phyloP scores from a whole-genome alignment of 2,888 invertebrate genomes.

The Synanthedon tipuliformis region DNA sequence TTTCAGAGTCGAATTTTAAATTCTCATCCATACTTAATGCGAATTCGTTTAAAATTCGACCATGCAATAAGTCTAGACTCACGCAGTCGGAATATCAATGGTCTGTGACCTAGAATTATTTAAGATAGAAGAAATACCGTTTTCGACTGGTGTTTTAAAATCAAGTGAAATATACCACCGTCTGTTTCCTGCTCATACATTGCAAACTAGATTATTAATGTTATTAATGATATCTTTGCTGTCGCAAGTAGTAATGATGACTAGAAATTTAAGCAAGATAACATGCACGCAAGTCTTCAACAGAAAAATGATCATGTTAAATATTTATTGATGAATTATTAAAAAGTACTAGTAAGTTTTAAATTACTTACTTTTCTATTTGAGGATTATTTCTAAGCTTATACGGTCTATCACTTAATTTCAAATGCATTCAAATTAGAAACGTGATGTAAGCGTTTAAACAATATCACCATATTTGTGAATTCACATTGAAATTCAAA shows the following conservation, averaged over 20 bases:
- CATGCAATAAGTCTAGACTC: conserved; percentile 68
- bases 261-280: too few species aligned
- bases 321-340: too few species aligned
- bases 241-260: too few species aligned
- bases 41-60: conserved; percentile 65
- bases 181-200: too few species aligned
- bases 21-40: conserved; percentile 63
- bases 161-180: too few species aligned
- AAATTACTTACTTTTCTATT: too few species aligned
- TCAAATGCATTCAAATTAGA: conserved; percentile 39
- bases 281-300: too few species aligned
- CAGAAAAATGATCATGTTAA: too few species aligned
- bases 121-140: conserved; percentile 12
- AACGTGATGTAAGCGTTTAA: conserved; percentile 46
- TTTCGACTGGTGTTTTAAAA: conserved; percentile 4
- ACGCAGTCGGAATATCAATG: conserved; percentile 59
- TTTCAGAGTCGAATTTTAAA: conserved; percentile 59
- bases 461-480: conserved; percentile 49
- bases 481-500: conserved; percentile 63
- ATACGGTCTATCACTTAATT: conserved; percentile 1
- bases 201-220: too few species aligned
- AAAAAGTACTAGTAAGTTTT: too few species aligned
- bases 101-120: conserved; percentile 62
- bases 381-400: background rate
- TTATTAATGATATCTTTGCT: too few species aligned